These are phyloP conservation scores for Gadus chalcogrammus DNA, from an alignment of 2,113 vertebrate species.

Conservation along the genomic window DNA sequence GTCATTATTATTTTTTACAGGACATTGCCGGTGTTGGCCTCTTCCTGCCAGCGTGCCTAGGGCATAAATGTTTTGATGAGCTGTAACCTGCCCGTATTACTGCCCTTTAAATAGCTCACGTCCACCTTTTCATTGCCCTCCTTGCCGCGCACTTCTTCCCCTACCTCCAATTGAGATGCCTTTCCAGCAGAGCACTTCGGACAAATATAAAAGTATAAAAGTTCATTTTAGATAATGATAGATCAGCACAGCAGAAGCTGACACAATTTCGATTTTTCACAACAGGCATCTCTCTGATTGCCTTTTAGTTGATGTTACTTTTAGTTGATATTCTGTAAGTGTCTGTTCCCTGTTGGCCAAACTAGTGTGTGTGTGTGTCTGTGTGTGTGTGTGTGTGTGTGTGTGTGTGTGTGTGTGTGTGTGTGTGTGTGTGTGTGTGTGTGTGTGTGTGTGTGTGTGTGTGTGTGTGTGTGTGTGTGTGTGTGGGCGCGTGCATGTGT, in stretches of 20 bases:
- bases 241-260: not conserved
- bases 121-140: conserved; percentile 17
- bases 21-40: conserved; percentile 1
- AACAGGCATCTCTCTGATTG: not conserved
- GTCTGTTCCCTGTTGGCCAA: conserved; percentile 28
- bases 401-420: no score
- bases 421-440: no score
- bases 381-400: no score
- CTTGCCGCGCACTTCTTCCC: conserved; percentile 29
- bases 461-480: conserved; percentile 8
- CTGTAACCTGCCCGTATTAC: conserved; percentile 49
- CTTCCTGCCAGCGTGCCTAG: conserved; percentile 11
- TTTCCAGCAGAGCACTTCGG: conserved; percentile 18
- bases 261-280: not conserved
- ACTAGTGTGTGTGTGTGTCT: not conserved
- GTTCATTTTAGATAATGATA: conserved; percentile 3
- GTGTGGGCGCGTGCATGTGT: conserved; percentile 21
- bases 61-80: conserved; percentile 47
- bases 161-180: conserved; percentile 29
- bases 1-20: no score
- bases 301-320: conserved; percentile 4
- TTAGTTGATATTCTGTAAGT: conserved; percentile 52
- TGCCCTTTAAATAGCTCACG: conserved; percentile 49
- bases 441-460: no score
- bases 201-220: not conserved